These are phyloP conservation scores for Microcebus lehilahytsara DNA, from an alignment of 2,113 vertebrate genomes.

Conservation along the genomic window DNA sequence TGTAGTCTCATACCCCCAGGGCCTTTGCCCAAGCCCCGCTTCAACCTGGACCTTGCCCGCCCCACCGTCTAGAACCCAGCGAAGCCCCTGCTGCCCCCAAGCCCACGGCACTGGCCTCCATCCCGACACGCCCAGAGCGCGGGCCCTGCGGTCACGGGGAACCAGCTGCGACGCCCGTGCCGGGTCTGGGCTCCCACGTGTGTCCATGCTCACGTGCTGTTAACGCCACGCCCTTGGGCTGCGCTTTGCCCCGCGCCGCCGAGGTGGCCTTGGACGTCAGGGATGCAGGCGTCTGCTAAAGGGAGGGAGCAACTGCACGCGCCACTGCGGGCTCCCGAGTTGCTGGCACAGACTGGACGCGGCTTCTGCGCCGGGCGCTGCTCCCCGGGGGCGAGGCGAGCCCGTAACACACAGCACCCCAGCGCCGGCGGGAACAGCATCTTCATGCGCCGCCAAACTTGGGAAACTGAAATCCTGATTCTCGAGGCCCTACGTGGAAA, in stretches of 20 bases:
- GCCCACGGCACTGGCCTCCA: fast-evolving
- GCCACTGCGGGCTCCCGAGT: neutral
- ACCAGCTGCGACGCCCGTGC: fast-evolving
- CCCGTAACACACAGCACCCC: neutral
- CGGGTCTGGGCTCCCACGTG: fast-evolving
- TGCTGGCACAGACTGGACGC: neutral
- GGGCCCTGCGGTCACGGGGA: fast-evolving
- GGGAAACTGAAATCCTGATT: neutral
- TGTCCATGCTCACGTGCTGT: fast-evolving
- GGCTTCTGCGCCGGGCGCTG: neutral
- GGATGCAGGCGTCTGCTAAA: neutral
- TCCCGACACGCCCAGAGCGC: fast-evolving
- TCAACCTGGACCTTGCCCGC: fast-evolving
- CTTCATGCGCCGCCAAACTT: neutral
- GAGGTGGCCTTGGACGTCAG: neutral
- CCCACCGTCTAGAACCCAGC: neutral
- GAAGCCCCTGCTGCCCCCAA: fast-evolving
- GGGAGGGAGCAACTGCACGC: neutral
- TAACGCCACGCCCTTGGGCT: neutral
- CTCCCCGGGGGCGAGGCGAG: fast-evolving
- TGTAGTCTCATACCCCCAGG: neutral
- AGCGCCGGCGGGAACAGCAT: neutral
- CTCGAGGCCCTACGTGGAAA: neutral
- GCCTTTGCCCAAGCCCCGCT: neutral
- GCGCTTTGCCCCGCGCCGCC: neutral